A percentile compares a stretch with the other conserved stretches of the same genome.
Evolutionary conservation across 2,888 invertebrate species (phyloP).

Genomic region (Dicycla oo): DNA sequence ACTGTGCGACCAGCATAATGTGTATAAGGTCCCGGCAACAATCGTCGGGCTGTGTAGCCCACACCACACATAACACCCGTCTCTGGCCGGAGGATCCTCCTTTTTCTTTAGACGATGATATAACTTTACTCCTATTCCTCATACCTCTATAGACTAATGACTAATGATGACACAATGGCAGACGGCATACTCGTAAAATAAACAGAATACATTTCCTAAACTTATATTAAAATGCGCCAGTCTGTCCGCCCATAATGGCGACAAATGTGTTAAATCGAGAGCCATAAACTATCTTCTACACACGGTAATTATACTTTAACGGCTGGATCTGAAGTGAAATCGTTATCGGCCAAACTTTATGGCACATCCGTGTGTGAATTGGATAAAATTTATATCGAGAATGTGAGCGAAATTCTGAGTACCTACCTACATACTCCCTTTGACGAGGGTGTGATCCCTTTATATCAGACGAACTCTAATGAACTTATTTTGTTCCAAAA

Average conservation of each 20-base stretch:
- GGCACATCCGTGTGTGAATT: slow-evolving; percentile 62
- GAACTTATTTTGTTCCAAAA: slow-evolving; percentile 72
- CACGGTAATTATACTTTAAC: slow-evolving; percentile 66
- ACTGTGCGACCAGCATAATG: no score
- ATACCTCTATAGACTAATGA: neutral
- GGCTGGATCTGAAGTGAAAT: slow-evolving; percentile 57
- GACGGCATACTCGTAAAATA: neutral
- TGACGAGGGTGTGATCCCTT: slow-evolving; percentile 73
- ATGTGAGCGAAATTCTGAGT: slow-evolving; percentile 65
- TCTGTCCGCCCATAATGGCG: slow-evolving; percentile 32
- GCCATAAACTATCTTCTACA: slow-evolving; percentile 65
- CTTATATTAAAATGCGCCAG: slow-evolving; percentile 31
- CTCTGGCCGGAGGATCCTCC: no score
- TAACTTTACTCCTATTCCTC: no score
- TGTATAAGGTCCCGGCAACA: no score
- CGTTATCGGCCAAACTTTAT: slow-evolving; percentile 64
- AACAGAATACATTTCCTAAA: neutral
- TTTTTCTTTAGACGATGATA: no score
- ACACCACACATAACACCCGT: no score
- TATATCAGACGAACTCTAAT: slow-evolving; percentile 73
- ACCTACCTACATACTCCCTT: slow-evolving; percentile 24
- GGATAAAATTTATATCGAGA: slow-evolving; percentile 68
- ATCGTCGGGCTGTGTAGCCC: no score
- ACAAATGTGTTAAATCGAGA: slow-evolving; percentile 58
- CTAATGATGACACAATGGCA: no score